A percentile compares a stretch with the other conserved stretches of the same genome.
phyloP scores from a whole-genome alignment of 1,140 invertebrate species.

The Aethina tumida region DNA sequence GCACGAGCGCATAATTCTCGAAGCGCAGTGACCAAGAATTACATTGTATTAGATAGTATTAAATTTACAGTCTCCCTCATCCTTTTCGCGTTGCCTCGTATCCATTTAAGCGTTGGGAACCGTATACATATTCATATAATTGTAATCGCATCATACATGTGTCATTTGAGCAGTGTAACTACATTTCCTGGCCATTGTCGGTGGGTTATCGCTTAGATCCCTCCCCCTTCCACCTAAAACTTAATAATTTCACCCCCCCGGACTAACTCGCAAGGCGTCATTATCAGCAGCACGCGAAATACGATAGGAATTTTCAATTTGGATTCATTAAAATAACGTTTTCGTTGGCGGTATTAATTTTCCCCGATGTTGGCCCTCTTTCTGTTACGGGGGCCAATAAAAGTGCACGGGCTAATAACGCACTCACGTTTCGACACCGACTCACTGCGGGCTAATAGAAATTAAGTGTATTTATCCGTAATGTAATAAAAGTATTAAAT shows the following conservation, averaged over 20 bases:
- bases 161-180: slow-evolving; percentile 32
- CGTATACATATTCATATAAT: slow-evolving; percentile 31
- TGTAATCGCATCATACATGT: slow-evolving; percentile 34
- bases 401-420: no score
- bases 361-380: no score
- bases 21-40: slow-evolving; percentile 15
- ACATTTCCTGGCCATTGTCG: slow-evolving; percentile 32
- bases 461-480: no score
- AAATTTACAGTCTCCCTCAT: slow-evolving; percentile 13
- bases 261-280: slow-evolving; percentile 24
- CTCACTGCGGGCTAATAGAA: no score
- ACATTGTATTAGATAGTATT: slow-evolving; percentile 15
- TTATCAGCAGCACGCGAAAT: slow-evolving; percentile 21
- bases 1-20: slow-evolving; percentile 3
- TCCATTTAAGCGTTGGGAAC: slow-evolving; percentile 5
- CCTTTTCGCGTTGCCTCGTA: slow-evolving; percentile 6
- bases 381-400: no score
- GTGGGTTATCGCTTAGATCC: slow-evolving; percentile 24
- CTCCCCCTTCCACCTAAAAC: slow-evolving; percentile 16
- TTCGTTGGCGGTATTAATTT: no score
- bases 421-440: no score
- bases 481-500: no score
- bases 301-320: slow-evolving; percentile 10
- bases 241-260: slow-evolving; percentile 18
- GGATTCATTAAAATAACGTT: no score